A percentile compares a stretch with the other conserved stretches of the same genome.
Evolutionary conservation across 2,888 invertebrate genomes (phyloP).

Genomic region (Pomacea canaliculata): DNA sequence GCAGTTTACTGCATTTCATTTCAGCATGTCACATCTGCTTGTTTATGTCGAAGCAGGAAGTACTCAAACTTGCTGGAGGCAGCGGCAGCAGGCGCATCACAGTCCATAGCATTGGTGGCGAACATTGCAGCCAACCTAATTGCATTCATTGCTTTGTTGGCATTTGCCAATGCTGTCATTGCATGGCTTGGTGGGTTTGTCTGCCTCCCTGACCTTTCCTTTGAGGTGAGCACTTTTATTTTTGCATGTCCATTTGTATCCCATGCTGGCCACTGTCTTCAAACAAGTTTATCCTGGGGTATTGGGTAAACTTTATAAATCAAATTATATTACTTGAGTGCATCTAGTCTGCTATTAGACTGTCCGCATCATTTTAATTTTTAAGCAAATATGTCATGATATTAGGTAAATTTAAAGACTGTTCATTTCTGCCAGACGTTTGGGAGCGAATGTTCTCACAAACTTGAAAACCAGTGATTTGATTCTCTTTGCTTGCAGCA

Average conservation of each 20-base stretch:
- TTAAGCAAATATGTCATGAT: too few relatives aligned
- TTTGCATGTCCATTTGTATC: too few relatives aligned
- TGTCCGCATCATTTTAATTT: too few relatives aligned
- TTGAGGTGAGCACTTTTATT: conserved; percentile 54
- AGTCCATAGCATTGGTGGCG: conserved; percentile 83
- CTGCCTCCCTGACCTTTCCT: conserved; percentile 53
- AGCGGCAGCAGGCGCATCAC: conserved; percentile 87
- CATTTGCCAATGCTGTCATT: conserved; percentile 84
- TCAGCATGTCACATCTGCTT: neutral
- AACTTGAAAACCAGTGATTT: too few relatives aligned
- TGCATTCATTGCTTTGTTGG: conserved; percentile 88
- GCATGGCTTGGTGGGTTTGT: conserved; percentile 80
- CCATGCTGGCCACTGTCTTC: too few relatives aligned
- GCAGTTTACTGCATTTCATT: too few relatives aligned
- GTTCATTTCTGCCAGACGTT: too few relatives aligned
- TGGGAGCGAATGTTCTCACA: too few relatives aligned
- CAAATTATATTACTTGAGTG: neutral
- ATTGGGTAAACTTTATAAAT: neutral
- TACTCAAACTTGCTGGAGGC: conserved; percentile 90
- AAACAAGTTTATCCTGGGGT: neutral
- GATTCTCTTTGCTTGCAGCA: too few relatives aligned
- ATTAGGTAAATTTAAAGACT: too few relatives aligned
- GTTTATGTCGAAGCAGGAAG: conserved; percentile 73
- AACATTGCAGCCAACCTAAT: conserved; percentile 93
- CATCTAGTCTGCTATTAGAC: too few relatives aligned